Evolutionary conservation across 2,888 invertebrate genomes (phyloP).

Genomic region (Agapostemon virescens): DNA sequence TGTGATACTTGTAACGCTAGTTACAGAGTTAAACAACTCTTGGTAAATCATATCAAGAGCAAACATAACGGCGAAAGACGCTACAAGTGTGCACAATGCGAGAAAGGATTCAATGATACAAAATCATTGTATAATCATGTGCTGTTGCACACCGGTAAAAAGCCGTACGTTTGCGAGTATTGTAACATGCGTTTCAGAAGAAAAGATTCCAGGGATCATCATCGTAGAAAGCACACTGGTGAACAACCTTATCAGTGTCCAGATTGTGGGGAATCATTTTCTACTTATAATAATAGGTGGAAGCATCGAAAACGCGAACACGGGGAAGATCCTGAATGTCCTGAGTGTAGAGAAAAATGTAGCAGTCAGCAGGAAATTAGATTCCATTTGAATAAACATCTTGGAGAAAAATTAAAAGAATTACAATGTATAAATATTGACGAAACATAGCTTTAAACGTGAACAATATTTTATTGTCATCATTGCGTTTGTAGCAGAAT

Average conservation of each 20-base stretch:
- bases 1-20: slow-evolving; percentile 60
- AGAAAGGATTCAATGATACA: slow-evolving; percentile 62
- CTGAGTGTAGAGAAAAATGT: slow-evolving; percentile 62
- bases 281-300: slow-evolving; percentile 55
- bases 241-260: slow-evolving; percentile 64
- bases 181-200: slow-evolving; percentile 62
- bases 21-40: slow-evolving; percentile 61
- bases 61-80: slow-evolving; percentile 64
- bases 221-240: slow-evolving; percentile 64
- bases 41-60: slow-evolving; percentile 65
- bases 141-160: slow-evolving; percentile 63
- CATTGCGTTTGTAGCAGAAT: neutral
- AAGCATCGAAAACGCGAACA: slow-evolving; percentile 66
- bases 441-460: slow-evolving; percentile 17
- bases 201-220: slow-evolving; percentile 65
- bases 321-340: slow-evolving; percentile 58
- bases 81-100: slow-evolving; percentile 67
- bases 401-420: slow-evolving; percentile 62
- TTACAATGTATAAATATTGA: slow-evolving; percentile 40
- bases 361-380: slow-evolving; percentile 57
- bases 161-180: slow-evolving; percentile 61
- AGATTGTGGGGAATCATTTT: slow-evolving; percentile 63
- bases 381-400: slow-evolving; percentile 67
- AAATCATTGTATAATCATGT: slow-evolving; percentile 66
- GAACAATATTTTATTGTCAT: neutral